Base-by-base conservation (phyloP, 1,140 invertebrate species). In the Eumeta japonica region DNA sequence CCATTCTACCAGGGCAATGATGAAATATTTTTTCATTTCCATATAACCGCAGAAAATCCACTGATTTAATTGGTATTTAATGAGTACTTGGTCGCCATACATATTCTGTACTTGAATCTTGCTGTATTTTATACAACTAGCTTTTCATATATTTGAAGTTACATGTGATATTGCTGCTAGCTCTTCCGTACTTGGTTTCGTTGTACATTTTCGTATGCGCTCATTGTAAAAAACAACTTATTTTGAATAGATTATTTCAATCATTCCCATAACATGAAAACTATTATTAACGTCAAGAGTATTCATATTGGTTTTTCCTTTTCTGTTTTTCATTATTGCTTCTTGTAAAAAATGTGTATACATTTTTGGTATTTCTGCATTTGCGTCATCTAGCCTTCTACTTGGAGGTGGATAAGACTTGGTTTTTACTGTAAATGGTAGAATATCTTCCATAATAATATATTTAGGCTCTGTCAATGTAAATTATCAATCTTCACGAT, bases 371-470 rank as follows among this genome's bases (percentile, higher is more conserved):
- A 62, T 57, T 50, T 50, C 51, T 48, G 43, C 12, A 48, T 63
- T 48, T 45, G 55, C 33, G 45, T 37, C 7, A 35, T 54, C 41
- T 27, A 53, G 16, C 47, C 49, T 53, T 50, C 44, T 47, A 45
- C 31, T 40, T 28, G 49, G 37, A 29, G 57, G 47, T 38, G 62
- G 52, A 55, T 67, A 70, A 13, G 38, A 18, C 14, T 54, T 50
- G 9, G 46, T 53, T 37, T 58, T 53, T 51, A 53, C 41, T 12
- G 48, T 32, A 34, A 33, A 43, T 37, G 56, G 43, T 48, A 54
- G 35, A 16, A 68, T 64, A 33, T 68, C 61, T 54, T 61, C 55
- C 28, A 41, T 39, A 55, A 66, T 60, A 46, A 67, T 58, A 52
- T 57, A 45, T 52, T 58, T 62, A 20, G 61, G 49, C 38, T 67